phyloP scores from a whole-genome alignment of 2,797 vertebrate genomes.

The Triplophysa yarkandensis region DNA sequence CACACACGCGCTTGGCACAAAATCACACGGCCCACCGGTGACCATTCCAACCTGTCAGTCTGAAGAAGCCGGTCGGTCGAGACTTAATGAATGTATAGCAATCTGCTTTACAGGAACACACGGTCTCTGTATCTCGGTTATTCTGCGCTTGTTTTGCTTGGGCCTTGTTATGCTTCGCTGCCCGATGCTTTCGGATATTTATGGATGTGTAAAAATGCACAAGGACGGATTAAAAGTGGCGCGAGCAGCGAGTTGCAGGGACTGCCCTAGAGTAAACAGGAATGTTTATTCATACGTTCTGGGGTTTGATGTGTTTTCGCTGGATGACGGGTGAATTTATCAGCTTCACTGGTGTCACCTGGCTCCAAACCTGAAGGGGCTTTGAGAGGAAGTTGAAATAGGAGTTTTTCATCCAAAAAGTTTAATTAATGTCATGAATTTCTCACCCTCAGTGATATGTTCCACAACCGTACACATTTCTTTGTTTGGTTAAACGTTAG shows the following conservation, averaged over 20 bases:
- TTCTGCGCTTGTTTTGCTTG: slow-evolving; percentile 77
- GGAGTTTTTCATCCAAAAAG: too few relatives aligned
- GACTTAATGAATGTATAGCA: slow-evolving; percentile 79
- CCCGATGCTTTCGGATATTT: slow-evolving; percentile 73
- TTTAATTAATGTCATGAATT: too few relatives aligned
- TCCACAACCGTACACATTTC: too few relatives aligned
- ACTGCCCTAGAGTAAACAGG: slow-evolving; percentile 57
- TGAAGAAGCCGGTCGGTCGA: slow-evolving; percentile 65
- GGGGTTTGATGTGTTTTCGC: slow-evolving; percentile 74
- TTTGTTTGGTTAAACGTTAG: too few relatives aligned
- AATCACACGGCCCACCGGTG: slow-evolving; percentile 71
- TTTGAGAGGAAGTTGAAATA: slow-evolving; percentile 47
- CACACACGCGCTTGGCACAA: slow-evolving; percentile 68
- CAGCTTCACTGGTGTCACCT: slow-evolving; percentile 70
- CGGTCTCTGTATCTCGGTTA: slow-evolving; percentile 71
- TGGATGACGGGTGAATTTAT: slow-evolving; percentile 69
- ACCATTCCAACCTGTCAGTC: slow-evolving; percentile 75
- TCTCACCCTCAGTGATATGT: too few relatives aligned
- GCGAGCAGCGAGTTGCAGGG: slow-evolving; percentile 68
- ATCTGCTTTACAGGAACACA: slow-evolving; percentile 77
- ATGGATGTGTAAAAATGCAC: slow-evolving; percentile 79
- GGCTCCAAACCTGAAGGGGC: slow-evolving; percentile 61
- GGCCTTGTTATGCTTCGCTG: slow-evolving; percentile 66
- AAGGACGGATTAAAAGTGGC: slow-evolving; percentile 76
- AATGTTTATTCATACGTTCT: slow-evolving; percentile 70